Conservation (phyloP, 2,113 vertebrate species). For the Clarias batrachus region DNA sequence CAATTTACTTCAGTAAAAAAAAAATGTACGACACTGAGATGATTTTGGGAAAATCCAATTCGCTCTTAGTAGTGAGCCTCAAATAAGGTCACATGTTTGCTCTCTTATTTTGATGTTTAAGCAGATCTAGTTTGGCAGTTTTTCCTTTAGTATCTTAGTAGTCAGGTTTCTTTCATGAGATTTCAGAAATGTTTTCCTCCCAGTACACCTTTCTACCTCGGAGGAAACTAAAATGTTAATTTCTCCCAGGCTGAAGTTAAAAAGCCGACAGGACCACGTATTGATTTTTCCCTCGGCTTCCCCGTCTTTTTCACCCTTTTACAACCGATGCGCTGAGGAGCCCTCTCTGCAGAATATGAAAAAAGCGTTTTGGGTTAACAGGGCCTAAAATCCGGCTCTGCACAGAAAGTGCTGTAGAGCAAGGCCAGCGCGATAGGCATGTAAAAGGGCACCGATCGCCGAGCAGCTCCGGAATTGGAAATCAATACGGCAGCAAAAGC, state of each 20-base stretch:
- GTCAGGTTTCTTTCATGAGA: neutral
- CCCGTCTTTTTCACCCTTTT: conserved; percentile 17
- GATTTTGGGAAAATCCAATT: neutral
- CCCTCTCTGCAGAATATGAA: conserved; percentile 30
- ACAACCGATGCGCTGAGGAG: neutral
- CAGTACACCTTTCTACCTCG: neutral
- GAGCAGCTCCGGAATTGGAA: conserved; percentile 48
- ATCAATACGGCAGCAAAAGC: conserved; percentile 54
- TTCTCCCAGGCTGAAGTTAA: conserved; percentile 6
- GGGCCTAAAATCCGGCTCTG: conserved; percentile 6
- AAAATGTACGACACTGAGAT: neutral
- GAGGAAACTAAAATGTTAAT: conserved; percentile 10
- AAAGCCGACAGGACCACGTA: conserved; percentile 15
- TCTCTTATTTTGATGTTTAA: neutral
- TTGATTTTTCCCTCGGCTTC: conserved; percentile 16
- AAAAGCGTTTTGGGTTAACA: conserved; percentile 25
- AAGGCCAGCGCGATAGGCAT: conserved; percentile 17
- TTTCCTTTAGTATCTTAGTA: neutral
- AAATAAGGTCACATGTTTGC: neutral
- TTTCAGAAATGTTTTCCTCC: too few species aligned
- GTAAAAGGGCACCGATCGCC: conserved; percentile 41
- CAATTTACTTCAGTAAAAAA: conserved; percentile 36
- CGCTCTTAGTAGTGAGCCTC: neutral
- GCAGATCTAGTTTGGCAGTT: neutral
- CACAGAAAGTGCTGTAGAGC: conserved; percentile 31